A percentile compares a stretch with the other conserved stretches of the same genome.
Conservation (phyloP, 2,888 invertebrate genomes). For the Pterostichus niger region DNA sequence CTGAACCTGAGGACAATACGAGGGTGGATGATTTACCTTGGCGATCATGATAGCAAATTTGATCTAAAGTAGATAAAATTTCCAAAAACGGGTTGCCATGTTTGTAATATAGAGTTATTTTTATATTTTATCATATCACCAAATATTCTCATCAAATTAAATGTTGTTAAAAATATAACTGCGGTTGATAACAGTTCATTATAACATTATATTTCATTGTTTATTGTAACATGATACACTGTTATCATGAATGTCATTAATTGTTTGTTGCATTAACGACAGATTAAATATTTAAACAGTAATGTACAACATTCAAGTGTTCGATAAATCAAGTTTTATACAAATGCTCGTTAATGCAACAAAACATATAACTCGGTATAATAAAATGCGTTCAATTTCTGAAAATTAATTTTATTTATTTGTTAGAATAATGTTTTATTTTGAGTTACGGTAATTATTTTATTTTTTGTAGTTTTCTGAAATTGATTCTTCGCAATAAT, state of each 20-base stretch:
- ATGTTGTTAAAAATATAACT: background rate
- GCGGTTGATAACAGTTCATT: background rate
- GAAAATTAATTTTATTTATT: constrained; percentile 34
- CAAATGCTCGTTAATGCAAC: background rate
- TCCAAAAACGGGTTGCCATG: constrained; percentile 19
- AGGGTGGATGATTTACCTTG: constrained; percentile 46
- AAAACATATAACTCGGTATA: background rate
- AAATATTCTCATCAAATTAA: too few relatives aligned
- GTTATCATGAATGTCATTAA: background rate
- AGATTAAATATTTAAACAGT: background rate
- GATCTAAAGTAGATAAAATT: background rate
- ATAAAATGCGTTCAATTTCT: constrained; percentile 12
- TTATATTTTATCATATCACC: constrained; percentile 33
- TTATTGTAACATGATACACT: background rate
- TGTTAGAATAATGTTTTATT: background rate
- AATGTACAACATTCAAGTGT: background rate
- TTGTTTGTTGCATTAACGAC: background rate
- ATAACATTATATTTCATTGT: too few relatives aligned
- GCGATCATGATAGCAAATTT: constrained; percentile 40
- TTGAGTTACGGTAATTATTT: too few relatives aligned
- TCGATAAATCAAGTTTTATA: background rate
- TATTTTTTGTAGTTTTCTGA: background rate
- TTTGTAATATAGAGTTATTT: constrained; percentile 15
- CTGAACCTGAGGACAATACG: background rate
- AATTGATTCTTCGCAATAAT: background rate